Evolutionary conservation across 2,888 invertebrate genomes (phyloP).

Genomic region (Mechanitis mazaeus): DNA sequence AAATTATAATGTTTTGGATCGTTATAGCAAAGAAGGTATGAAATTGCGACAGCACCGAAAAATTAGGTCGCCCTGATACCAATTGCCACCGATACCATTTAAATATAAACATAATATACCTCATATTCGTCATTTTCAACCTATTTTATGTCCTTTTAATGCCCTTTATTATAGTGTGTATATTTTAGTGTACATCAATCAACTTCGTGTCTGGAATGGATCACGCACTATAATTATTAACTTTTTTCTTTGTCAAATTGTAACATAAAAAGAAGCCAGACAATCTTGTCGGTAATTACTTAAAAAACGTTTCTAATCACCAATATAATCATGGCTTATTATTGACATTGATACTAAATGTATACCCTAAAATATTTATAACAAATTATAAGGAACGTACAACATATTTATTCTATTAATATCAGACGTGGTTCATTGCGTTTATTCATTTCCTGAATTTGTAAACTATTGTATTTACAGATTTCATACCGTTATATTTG

Average conservation of each 20-base stretch:
- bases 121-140: neutral
- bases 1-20: neutral
- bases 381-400: too few species aligned
- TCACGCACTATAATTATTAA: slow-evolving; percentile 6
- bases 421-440: too few species aligned
- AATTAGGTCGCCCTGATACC: slow-evolving; percentile 5
- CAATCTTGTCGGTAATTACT: too few species aligned
- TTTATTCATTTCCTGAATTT: too few species aligned
- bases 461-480: too few species aligned
- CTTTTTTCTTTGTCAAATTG: slow-evolving; percentile 2
- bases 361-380: too few species aligned
- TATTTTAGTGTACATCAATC: slow-evolving; percentile 4
- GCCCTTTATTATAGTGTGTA: neutral
- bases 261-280: neutral
- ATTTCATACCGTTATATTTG: too few species aligned
- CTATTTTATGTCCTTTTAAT: slow-evolving; percentile 1
- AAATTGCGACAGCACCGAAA: neutral
- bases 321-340: neutral
- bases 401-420: too few species aligned
- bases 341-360: neutral
- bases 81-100: slow-evolving; percentile 3
- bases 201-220: neutral
- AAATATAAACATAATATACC: neutral
- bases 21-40: neutral
- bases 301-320: neutral